A percentile compares a stretch with the other conserved stretches of the same genome.
Evolutionary conservation across 1,140 invertebrate genomes (phyloP).

Genomic region (Oedothorax gibbosus): DNA sequence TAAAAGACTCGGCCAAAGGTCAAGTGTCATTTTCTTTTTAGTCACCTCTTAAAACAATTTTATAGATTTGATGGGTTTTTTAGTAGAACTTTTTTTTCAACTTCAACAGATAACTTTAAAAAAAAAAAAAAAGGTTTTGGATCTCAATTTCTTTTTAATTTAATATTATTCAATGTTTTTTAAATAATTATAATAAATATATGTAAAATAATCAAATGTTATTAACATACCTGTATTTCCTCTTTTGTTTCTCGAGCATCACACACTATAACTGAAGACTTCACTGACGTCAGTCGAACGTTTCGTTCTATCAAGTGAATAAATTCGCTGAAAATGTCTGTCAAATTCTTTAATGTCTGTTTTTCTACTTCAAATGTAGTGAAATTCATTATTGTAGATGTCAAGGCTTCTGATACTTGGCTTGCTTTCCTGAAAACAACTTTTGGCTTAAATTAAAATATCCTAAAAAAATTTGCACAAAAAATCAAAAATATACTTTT

Average conservation of each 20-base stretch:
- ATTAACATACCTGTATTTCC: constrained; percentile 45
- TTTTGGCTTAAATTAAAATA: too few relatives aligned
- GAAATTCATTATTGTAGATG: constrained; percentile 46
- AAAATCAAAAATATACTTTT: too few relatives aligned
- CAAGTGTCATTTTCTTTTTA: too few relatives aligned
- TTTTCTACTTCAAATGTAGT: constrained; percentile 21
- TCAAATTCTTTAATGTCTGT: constrained; percentile 59
- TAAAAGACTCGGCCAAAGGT: too few relatives aligned
- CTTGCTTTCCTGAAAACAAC: constrained; percentile 40
- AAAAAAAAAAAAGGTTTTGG: too few relatives aligned
- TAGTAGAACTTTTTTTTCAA: too few relatives aligned
- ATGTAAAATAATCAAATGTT: background rate
- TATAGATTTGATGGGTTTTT: too few relatives aligned
- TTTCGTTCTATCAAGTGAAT: constrained; percentile 62
- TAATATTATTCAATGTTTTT: background rate
- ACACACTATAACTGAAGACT: constrained; percentile 52
- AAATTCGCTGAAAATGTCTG: constrained; percentile 58
- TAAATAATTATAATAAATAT: background rate
- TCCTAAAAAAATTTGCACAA: too few relatives aligned
- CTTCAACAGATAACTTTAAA: too few relatives aligned
- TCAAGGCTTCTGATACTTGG: constrained; percentile 46
- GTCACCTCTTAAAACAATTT: too few relatives aligned
- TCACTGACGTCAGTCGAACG: constrained; percentile 58
- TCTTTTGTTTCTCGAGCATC: constrained; percentile 27
- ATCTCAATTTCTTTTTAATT: background rate